phyloP scores from a whole-genome alignment of 2,797 vertebrate genomes.

The Euthynnus affinis region DNA sequence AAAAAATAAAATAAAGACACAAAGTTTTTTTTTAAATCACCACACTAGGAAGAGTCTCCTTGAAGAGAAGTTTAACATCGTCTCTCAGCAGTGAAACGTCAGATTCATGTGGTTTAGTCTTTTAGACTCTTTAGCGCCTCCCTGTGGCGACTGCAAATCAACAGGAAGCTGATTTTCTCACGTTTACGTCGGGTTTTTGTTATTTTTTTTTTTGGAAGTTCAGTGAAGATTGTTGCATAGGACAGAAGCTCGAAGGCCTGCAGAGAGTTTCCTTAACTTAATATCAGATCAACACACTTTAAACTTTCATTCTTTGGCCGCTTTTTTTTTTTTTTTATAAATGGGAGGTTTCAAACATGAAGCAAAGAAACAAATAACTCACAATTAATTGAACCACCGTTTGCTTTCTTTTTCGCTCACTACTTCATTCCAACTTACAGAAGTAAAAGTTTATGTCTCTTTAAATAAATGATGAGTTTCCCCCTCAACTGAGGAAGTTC shows the following conservation, averaged over 20 bases:
- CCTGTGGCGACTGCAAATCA: background rate
- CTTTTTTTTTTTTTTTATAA: background rate
- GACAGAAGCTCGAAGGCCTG: constrained; percentile 14
- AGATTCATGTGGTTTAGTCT: background rate
- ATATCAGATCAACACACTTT: background rate
- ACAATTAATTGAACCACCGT: background rate
- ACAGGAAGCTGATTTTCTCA: too few relatives aligned
- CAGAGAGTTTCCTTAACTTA: background rate
- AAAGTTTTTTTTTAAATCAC: background rate
- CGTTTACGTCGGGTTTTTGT: too few relatives aligned
- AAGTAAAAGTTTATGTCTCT: background rate
- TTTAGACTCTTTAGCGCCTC: background rate
- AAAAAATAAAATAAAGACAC: background rate
- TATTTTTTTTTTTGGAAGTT: constrained; percentile 7
- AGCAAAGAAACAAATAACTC: background rate
- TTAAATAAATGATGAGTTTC: background rate
- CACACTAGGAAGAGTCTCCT: background rate
- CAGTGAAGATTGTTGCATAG: constrained; percentile 41
- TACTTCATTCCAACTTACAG: background rate
- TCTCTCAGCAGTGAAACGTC: background rate
- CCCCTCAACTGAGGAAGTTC: background rate
- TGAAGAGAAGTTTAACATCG: background rate
- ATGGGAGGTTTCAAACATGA: background rate
- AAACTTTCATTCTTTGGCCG: constrained; percentile 37
- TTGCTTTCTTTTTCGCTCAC: too few relatives aligned